Evolutionary conservation across 2,797 vertebrate species (phyloP), one percentile per base, ranked within the genome.

Genomic region (Siniperca scherzeri): DNA sequence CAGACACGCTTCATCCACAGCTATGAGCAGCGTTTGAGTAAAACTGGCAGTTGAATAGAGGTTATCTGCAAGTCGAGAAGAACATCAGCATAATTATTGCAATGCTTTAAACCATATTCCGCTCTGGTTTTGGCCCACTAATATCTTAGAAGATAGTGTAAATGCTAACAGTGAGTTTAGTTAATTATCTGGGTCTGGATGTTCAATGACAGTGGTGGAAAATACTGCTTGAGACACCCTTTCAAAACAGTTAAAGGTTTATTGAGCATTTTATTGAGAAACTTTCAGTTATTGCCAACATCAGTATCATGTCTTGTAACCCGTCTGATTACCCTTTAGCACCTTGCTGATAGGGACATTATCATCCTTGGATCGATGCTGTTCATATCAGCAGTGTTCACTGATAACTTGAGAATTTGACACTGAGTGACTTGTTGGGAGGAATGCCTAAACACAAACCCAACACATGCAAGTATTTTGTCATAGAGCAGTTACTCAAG

Each of bases 1-100:
- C 30, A 77, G 50, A 80, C 44, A 7, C 16, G 44, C 73, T 73
- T 70, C 68, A 59, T 62, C 14, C 38, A 11, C 65, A 72, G 27
- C 74, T 42, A 7, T 50, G 14, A 76, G 7, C 48, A 46, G 40
- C 44, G 52, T 30, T 57, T 52, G 2, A 61, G 70, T 25, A 64
- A 74, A 30, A 61, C 21, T 27, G 60, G 65, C 44, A 44, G 17
- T 10, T 46, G 27, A 73, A 78, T 86, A 48, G 19, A n/a, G 22
- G 22, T 67, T 76, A 22, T 56, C 55, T 9, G 46, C 2, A 1
- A 48, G 62, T 21, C 0, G 3, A 53, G 21, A 79, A 74, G 21
- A 70, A 50, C 40, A 70, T 48, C 36, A 46, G 36, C 12, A 44
- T 9, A 33, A 61, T 13, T 13, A n/a, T 66, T 73, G 50, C 21